A percentile compares a stretch with the other conserved stretches of the same genome.
Evolutionary conservation across 2,888 invertebrate genomes (phyloP).

Genomic region (Catocala sponsa): DNA sequence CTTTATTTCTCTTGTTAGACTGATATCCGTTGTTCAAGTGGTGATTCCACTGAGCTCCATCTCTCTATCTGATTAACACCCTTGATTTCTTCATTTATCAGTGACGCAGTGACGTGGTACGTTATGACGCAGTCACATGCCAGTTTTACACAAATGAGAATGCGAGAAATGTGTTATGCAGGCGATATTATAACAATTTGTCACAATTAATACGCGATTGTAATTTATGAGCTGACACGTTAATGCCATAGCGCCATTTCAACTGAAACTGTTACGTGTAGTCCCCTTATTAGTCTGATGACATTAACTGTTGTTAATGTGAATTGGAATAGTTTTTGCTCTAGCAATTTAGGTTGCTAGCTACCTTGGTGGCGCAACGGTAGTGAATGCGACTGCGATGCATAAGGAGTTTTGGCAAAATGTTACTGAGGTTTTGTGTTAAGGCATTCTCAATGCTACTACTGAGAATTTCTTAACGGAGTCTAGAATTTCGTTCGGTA

Average conservation of each 20-base stretch:
- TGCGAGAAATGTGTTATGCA: constrained; percentile 17
- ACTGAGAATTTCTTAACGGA: too few species aligned
- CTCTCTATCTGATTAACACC: too few species aligned
- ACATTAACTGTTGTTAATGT: constrained; percentile 2
- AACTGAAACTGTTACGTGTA: constrained; percentile 13
- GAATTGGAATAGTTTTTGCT: background rate
- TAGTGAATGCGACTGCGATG: too few species aligned
- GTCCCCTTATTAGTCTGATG: constrained; percentile 7
- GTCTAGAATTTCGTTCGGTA: too few species aligned
- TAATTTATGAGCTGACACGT: constrained; percentile 16
- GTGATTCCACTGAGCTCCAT: too few species aligned
- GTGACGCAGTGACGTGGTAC: background rate
- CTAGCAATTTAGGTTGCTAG: background rate
- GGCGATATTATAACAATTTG: constrained; percentile 20
- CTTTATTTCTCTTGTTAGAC: too few species aligned
- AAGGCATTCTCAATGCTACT: too few species aligned
- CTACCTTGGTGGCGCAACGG: too few species aligned
- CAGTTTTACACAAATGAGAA: constrained; percentile 14
- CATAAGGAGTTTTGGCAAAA: too few species aligned
- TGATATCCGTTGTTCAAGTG: too few species aligned
- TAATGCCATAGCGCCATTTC: constrained; percentile 8
- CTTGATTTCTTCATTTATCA: too few species aligned
- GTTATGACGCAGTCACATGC: background rate
- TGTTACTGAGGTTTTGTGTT: too few species aligned
- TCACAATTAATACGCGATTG: constrained; percentile 18